phyloP scores from a whole-genome alignment of 2,113 vertebrate genomes.

The Leucoraja erinaceus region DNA sequence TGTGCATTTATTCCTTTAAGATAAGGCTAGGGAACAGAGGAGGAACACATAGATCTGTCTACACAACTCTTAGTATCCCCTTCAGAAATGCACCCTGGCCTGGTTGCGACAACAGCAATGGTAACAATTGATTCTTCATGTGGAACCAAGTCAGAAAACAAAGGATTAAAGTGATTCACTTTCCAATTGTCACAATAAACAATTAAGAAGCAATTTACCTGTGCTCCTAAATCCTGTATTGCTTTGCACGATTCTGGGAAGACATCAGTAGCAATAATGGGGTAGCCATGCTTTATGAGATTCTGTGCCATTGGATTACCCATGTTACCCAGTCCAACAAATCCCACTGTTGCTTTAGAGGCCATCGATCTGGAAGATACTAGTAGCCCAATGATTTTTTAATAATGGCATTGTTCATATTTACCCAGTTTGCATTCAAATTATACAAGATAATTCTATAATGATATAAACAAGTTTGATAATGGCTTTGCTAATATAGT shows the following conservation, averaged over 20 bases:
- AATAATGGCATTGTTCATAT: not conserved
- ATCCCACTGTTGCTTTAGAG: constrained; percentile 93
- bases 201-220: constrained; percentile 59
- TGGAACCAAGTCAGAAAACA: not conserved
- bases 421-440: not conserved
- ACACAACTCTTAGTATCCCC: not conserved
- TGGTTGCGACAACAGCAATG: not conserved
- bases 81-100: not conserved
- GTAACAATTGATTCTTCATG: not conserved
- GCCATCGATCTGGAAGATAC: constrained; percentile 87
- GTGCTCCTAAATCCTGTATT: constrained; percentile 81
- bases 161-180: not conserved
- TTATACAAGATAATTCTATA: not conserved
- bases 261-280: constrained; percentile 82
- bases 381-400: constrained; percentile 44
- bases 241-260: constrained; percentile 96
- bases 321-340: constrained; percentile 95
- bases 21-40: not conserved
- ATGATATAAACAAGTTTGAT: not conserved
- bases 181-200: not conserved
- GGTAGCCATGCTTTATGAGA: constrained; percentile 88
- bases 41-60: not conserved
- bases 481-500: not conserved
- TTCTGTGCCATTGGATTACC: constrained; percentile 98
- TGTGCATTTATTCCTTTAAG: not conserved